Percentiles rank a stretch among this genome's conserved stretches.
Evolutionary conservation across 92 coral and sea anemone genomes (phyloP).

Genomic region (Galaxea fascicularis): DNA sequence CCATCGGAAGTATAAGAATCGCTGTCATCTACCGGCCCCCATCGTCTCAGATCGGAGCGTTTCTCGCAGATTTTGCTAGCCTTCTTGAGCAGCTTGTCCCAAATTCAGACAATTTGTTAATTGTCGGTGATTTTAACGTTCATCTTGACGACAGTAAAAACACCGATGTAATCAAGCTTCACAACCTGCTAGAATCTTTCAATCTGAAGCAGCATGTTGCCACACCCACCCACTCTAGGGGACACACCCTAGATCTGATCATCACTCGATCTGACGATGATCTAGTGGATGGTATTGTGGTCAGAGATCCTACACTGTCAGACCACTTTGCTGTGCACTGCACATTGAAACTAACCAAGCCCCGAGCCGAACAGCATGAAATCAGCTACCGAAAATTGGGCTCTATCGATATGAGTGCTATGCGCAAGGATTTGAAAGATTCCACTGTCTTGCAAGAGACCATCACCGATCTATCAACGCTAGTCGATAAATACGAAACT

Average conservation of each 20-base stretch:
- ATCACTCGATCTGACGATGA: conserved; percentile 37
- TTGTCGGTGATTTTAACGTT: conserved; percentile 31
- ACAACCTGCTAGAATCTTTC: conserved; percentile 18
- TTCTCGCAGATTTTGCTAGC: conserved; percentile 23
- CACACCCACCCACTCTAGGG: conserved; percentile 21
- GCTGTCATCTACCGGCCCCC: conserved; percentile 24
- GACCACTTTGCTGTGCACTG: conserved; percentile 48
- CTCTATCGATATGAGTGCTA: conserved; percentile 11
- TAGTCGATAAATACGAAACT: too few relatives aligned
- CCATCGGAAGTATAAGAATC: conserved; percentile 5
- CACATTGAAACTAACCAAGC: conserved; percentile 33
- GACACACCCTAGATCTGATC: conserved; percentile 48
- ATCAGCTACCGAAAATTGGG: conserved; percentile 30
- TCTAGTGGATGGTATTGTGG: conserved; percentile 25
- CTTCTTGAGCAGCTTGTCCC: conserved; percentile 28
- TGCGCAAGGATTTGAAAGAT: conserved; percentile 30
- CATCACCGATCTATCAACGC: too few relatives aligned
- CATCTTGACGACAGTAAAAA: conserved; percentile 32
- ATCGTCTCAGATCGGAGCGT: neutral
- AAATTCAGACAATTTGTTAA: conserved; percentile 5
- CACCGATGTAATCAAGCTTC: neutral
- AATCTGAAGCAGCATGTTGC: conserved; percentile 37
- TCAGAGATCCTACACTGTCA: conserved; percentile 33
- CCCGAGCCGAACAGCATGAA: conserved; percentile 15
- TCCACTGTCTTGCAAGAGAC: too few relatives aligned